phyloP scores from a whole-genome alignment of 2,113 vertebrate genomes.

The Lontra canadensis region DNA sequence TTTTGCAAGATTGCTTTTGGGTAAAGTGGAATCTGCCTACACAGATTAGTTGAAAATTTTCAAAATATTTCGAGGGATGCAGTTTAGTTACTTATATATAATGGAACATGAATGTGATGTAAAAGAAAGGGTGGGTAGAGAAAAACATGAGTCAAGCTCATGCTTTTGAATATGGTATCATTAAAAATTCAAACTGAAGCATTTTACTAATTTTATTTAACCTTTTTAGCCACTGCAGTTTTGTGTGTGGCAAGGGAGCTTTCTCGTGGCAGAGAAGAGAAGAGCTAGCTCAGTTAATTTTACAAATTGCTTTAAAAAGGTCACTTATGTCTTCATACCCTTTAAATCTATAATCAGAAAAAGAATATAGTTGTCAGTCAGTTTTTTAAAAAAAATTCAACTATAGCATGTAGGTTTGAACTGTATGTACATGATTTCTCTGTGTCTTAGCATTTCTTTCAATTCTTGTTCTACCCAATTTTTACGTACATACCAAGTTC shows the following conservation, averaged over 20 bases:
- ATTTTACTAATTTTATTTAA: slow-evolving; percentile 73
- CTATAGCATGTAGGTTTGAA: slow-evolving; percentile 6
- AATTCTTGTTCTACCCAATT: neutral
- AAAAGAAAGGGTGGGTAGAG: neutral
- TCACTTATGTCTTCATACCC: slow-evolving; percentile 53
- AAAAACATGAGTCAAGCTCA: neutral
- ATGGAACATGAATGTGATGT: neutral
- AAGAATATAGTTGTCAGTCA: slow-evolving; percentile 27
- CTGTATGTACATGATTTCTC: neutral
- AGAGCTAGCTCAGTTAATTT: slow-evolving; percentile 67
- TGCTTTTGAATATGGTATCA: slow-evolving; percentile 7
- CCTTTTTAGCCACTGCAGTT: slow-evolving; percentile 63
- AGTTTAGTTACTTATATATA: slow-evolving; percentile 4
- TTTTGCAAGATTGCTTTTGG: neutral
- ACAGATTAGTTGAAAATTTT: neutral
- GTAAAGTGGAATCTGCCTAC: neutral
- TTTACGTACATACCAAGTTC: neutral
- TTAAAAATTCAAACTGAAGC: slow-evolving; percentile 66
- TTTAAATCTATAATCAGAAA: slow-evolving; percentile 64
- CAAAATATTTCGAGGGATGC: neutral
- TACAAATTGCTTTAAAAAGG: slow-evolving; percentile 71
- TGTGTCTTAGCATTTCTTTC: slow-evolving; percentile 20
- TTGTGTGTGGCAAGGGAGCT: slow-evolving; percentile 58
- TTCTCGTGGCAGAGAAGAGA: slow-evolving; percentile 32
- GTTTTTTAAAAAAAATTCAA: neutral